Evolutionary conservation across 2,888 invertebrate species (phyloP).

Genomic region (Onchidella celtica): DNA sequence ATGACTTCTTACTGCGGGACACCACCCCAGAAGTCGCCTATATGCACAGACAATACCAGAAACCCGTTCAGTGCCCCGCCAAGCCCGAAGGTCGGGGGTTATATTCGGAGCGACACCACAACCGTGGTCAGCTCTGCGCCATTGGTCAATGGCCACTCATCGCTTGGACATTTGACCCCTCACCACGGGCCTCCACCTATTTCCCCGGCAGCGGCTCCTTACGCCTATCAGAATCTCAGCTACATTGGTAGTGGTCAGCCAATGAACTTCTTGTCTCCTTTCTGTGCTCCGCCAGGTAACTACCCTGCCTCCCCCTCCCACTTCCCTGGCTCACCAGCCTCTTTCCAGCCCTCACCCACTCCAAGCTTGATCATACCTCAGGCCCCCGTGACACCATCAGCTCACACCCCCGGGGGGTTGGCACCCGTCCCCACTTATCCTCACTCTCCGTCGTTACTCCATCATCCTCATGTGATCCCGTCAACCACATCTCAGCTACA

Average conservation of each 20-base stretch:
- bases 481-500: constrained; percentile 56
- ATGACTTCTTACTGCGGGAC: constrained; percentile 72
- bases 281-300: constrained; percentile 51
- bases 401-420: constrained; percentile 1
- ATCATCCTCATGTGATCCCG: constrained; percentile 49
- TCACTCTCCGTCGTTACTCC: constrained; percentile 37
- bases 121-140: constrained; percentile 48
- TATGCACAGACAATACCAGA: constrained; percentile 44
- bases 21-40: constrained; percentile 59
- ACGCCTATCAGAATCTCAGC: constrained; percentile 35
- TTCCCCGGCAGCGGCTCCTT: constrained; percentile 31
- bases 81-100: constrained; percentile 54
- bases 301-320: constrained; percentile 56
- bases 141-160: constrained; percentile 21
- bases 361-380: constrained; percentile 37
- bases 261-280: constrained; percentile 47
- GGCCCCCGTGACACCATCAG: background rate
- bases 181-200: constrained; percentile 4
- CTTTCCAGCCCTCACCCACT: constrained; percentile 53
- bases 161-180: constrained; percentile 22
- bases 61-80: constrained; percentile 83
- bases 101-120: constrained; percentile 53
- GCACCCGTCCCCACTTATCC: constrained; percentile 57
- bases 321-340: constrained; percentile 58
- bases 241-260: constrained; percentile 39